These are phyloP conservation scores for Cisticola juncidis DNA, from an alignment of 2,113 vertebrate species.

Conservation along the genomic window DNA sequence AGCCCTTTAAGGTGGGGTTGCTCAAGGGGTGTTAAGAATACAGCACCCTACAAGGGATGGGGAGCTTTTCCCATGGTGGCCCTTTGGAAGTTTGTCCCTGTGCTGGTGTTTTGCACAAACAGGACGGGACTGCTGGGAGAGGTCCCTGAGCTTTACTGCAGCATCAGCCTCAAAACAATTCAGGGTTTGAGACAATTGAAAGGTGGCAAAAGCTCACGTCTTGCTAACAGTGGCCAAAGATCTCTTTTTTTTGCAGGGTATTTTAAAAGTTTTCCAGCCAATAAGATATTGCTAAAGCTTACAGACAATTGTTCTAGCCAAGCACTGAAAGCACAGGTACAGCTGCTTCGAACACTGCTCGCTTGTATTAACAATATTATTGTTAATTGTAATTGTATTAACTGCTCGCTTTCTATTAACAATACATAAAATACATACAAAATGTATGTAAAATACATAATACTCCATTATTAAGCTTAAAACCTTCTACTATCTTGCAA, in stretches of 20 bases:
- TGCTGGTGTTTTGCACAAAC: neutral
- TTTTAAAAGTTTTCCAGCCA: neutral
- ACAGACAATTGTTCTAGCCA: neutral
- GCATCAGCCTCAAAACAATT: neutral
- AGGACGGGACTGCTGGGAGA: neutral
- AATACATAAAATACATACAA: too few species aligned
- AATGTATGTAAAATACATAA: too few species aligned
- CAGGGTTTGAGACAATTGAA: neutral
- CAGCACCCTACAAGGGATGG: neutral
- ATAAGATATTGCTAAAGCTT: neutral
- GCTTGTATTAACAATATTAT: too few species aligned
- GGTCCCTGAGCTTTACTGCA: neutral
- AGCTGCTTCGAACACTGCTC: neutral
- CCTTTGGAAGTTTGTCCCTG: neutral
- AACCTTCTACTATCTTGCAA: neutral
- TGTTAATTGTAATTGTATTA: too few species aligned
- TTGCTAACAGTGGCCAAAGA: neutral
- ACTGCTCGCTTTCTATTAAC: neutral
- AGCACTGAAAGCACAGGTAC: neutral
- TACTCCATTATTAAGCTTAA: neutral
- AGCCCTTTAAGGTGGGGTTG: neutral
- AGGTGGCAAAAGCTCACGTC: neutral
- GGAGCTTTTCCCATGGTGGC: fast-evolving
- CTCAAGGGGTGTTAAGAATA: neutral
- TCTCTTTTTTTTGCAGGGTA: neutral